These are phyloP conservation scores for Proales similis DNA, from an alignment of 1,140 invertebrate species.

Conservation along the genomic window DNA sequence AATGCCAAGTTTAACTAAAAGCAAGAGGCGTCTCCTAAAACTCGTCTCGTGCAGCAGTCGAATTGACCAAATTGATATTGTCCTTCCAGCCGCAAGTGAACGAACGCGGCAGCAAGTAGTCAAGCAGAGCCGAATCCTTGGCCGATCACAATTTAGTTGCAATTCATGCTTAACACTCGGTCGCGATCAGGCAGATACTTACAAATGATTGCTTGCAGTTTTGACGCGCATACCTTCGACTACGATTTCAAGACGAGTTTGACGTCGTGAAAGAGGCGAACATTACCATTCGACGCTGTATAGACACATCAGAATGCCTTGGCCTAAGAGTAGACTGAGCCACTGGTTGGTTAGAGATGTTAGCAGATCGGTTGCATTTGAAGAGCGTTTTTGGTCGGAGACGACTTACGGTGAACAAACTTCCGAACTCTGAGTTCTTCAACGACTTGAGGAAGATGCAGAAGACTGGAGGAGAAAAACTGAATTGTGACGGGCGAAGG, in stretches of 20 bases:
- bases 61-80: too few species aligned
- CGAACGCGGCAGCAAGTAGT: conserved; percentile 49
- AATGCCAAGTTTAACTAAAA: too few species aligned
- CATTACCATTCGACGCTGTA: conserved; percentile 80
- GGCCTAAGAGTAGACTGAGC: conserved; percentile 67
- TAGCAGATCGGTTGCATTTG: background rate
- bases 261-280: too few species aligned
- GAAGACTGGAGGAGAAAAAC: background rate
- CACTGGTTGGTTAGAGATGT: conserved; percentile 68
- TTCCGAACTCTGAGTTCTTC: conserved; percentile 27
- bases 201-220: conserved; percentile 36
- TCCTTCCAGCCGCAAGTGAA: conserved; percentile 51
- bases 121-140: conserved; percentile 39
- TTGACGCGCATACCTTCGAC: conserved; percentile 37
- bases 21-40: too few species aligned
- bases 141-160: background rate
- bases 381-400: background rate
- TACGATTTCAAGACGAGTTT: too few species aligned
- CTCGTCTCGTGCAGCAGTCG: conserved; percentile 38
- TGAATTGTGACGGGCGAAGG: background rate
- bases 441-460: conserved; percentile 23
- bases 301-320: conserved; percentile 65
- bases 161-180: background rate
- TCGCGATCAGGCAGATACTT: background rate
- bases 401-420: conserved; percentile 18